phyloP scores from a whole-genome alignment of 2,888 invertebrate genomes.

The Drosophila seclusa region DNA sequence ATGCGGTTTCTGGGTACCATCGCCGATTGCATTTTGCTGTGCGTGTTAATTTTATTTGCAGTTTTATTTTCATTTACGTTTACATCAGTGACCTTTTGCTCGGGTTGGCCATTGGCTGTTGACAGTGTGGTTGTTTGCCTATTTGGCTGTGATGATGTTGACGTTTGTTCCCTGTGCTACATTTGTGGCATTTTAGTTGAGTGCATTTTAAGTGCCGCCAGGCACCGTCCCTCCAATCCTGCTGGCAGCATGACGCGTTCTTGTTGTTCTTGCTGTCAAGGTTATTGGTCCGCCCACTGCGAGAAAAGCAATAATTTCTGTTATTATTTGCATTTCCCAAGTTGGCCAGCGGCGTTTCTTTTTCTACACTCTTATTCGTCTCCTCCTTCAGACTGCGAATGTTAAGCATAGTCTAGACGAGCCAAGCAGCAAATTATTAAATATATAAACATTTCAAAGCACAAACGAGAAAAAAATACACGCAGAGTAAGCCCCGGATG shows the following conservation, averaged over 20 bases:
- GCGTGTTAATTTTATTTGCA: constrained; percentile 67
- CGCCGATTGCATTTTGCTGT: constrained; percentile 48
- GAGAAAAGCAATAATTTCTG: constrained; percentile 34
- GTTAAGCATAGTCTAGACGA: constrained; percentile 51
- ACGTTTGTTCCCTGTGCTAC: constrained; percentile 45
- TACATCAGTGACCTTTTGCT: constrained; percentile 62
- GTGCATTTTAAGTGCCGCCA: constrained; percentile 65
- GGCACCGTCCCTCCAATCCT: constrained; percentile 7
- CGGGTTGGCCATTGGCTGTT: constrained; percentile 33
- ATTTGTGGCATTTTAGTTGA: constrained; percentile 70
- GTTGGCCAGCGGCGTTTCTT: constrained; percentile 33
- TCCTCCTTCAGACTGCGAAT: constrained; percentile 15
- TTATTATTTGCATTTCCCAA: constrained; percentile 54
- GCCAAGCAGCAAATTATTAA: constrained; percentile 21
- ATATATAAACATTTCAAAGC: constrained; percentile 45
- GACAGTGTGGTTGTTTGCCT: constrained; percentile 17
- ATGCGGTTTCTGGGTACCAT: background rate
- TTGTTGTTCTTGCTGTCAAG: constrained; percentile 37
- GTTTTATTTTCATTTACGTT: constrained; percentile 61
- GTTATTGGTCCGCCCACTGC: constrained; percentile 37
- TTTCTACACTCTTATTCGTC: constrained; percentile 20
- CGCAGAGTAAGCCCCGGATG: constrained; percentile 25
- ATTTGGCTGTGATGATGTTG: constrained; percentile 39
- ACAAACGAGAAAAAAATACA: constrained; percentile 33
- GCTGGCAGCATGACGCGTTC: background rate